Evolutionary conservation across 2,797 vertebrate species (phyloP), one percentile per base, ranked within the genome.

Genomic region (Enoplosus armatus): DNA sequence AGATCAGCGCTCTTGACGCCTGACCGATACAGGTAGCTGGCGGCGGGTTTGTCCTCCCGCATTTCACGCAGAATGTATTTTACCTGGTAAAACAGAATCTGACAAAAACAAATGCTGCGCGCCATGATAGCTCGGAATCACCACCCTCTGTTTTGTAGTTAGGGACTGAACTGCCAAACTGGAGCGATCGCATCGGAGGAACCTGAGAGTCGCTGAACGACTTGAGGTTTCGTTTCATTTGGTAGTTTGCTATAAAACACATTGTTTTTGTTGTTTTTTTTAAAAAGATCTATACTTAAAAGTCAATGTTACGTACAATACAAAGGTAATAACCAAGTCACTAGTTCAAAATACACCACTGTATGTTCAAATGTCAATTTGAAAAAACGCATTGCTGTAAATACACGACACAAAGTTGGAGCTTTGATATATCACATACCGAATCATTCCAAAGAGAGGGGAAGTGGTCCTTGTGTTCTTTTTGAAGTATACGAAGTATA

Each of bases 391-490:
- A 85, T 80, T 51, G 33, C 76, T 90, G 89, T 92, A 89, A 88
- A 92, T 88, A 89, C 64, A 77, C 54, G 26, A 48, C 8, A 65
- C 41, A 43, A 27, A 84, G 79, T 75, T 79, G 39, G 22, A 78
- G 66, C 67, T 70, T n/a, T 64, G 27, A 66, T 55, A 43, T 73
- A 55, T 84, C 37, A 72, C 43, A 68, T 78, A 75, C 70, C 43
- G 62, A 79, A 70, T 81, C 81, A 78, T 84, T 89, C 86, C 88
- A 90, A 89, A 86, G 76, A 84, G 50, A 82, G 11, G 18, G 82
- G 58, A 79, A 29, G 31, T 76, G 73, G 61, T 86, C 72, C 45
- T 82, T 80, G 66, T 88, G 76, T 87, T 91, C 77, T 85, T 80
- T n/a, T 78, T 60, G 76, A 53, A 80, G 31, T 86, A 70, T 82